phyloP scores from a whole-genome alignment of 2,888 invertebrate species.

The Hyposoter didymator region DNA sequence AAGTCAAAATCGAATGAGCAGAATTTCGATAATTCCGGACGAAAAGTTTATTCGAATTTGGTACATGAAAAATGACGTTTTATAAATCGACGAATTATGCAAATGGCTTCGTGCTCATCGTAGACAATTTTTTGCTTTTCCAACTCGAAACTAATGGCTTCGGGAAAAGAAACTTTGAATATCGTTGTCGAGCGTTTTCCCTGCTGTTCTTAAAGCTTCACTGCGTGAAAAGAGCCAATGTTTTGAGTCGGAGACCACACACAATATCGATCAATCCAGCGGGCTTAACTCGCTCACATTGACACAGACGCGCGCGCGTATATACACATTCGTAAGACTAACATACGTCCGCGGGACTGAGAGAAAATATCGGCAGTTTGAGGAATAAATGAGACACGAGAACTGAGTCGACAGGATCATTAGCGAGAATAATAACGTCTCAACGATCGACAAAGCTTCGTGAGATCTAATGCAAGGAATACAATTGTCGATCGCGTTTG shows the following conservation, averaged over 20 bases:
- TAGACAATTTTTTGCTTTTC: background rate
- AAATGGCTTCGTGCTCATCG: background rate
- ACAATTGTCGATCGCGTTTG: conserved; percentile 1
- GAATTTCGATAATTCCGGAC: background rate
- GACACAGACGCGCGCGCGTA: background rate
- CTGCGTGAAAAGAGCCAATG: background rate
- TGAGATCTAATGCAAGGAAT: background rate
- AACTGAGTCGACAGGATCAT: background rate
- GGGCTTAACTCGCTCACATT: conserved; percentile 6
- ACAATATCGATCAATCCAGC: conserved; percentile 62
- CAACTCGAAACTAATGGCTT: background rate
- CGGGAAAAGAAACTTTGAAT: background rate
- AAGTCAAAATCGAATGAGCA: background rate
- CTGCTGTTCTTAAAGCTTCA: background rate
- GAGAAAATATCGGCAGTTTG: conserved; percentile 1
- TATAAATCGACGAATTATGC: background rate
- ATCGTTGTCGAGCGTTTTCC: background rate
- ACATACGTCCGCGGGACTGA: background rate
- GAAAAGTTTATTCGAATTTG: background rate
- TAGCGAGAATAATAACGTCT: background rate
- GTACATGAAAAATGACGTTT: background rate
- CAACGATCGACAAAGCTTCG: background rate
- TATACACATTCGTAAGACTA: background rate
- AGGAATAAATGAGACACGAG: background rate
- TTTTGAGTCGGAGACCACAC: conserved; percentile 13